A percentile compares a stretch with the other conserved stretches of the same genome.
These are phyloP conservation scores for Chromis chromis DNA, from an alignment of 2,797 vertebrate species.

Conservation along the genomic window DNA sequence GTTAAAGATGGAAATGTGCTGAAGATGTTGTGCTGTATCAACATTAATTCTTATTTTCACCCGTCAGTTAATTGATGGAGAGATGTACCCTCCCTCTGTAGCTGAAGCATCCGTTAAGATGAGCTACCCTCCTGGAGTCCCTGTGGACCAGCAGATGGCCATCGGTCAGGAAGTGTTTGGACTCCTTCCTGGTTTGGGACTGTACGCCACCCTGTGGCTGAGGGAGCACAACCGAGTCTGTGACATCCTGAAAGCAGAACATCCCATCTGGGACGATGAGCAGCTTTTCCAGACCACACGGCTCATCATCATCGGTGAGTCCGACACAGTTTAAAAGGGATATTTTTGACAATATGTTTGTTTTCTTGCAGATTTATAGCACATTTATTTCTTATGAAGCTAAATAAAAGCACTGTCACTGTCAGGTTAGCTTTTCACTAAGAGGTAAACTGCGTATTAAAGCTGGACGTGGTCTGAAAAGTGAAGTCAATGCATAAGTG, in stretches of 20 bases:
- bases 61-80: slow-evolving; percentile 88
- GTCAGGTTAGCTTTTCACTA: no score
- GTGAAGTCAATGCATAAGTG: no score
- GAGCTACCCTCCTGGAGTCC: slow-evolving; percentile 86
- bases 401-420: no score
- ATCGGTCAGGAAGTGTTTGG: slow-evolving; percentile 96
- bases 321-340: neutral
- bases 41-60: neutral
- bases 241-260: slow-evolving; percentile 90
- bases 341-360: neutral
- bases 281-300: slow-evolving; percentile 96
- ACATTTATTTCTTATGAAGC: no score
- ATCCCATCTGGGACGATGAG: slow-evolving; percentile 94
- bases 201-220: slow-evolving; percentile 93
- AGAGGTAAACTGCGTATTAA: no score
- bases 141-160: slow-evolving; percentile 83
- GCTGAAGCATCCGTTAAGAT: slow-evolving; percentile 85
- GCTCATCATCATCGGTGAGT: slow-evolving; percentile 93
- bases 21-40: neutral
- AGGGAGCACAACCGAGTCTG: slow-evolving; percentile 96
- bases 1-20: neutral
- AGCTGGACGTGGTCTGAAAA: no score
- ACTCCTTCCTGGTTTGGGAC: slow-evolving; percentile 91
- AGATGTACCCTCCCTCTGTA: slow-evolving; percentile 90
- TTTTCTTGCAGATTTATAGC: no score